A percentile compares a stretch with the other conserved stretches of the same genome.
Evolutionary conservation across 2,113 vertebrate genomes (phyloP).

Genomic region (Limnothrissa miodon): DNA sequence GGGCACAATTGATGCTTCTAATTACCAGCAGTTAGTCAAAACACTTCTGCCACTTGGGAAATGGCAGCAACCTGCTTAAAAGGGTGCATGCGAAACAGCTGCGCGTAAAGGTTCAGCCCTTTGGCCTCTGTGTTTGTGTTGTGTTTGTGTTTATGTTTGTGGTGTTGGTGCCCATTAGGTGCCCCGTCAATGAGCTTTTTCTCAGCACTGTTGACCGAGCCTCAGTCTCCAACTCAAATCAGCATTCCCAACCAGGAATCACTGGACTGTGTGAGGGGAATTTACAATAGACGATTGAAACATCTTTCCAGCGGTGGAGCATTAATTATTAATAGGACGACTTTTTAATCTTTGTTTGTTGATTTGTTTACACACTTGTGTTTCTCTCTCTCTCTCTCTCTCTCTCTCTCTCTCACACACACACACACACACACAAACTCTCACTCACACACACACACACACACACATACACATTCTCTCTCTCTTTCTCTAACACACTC

Average conservation of each 20-base stretch:
- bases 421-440: too few species aligned
- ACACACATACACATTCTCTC: background rate
- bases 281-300: background rate
- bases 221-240: background rate
- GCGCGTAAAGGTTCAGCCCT: background rate
- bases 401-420: background rate
- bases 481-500: background rate
- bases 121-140: background rate
- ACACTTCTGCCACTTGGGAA: background rate
- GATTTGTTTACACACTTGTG: background rate
- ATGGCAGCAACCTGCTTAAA: background rate
- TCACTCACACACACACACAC: too few species aligned
- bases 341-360: background rate
- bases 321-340: background rate
- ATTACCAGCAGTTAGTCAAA: conserved; percentile 8
- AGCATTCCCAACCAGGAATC: background rate
- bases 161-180: background rate
- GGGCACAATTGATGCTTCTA: conserved; percentile 13
- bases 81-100: background rate
- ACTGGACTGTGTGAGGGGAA: background rate
- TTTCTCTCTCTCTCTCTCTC: background rate
- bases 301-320: background rate
- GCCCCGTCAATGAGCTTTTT: background rate
- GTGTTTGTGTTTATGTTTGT: too few species aligned
- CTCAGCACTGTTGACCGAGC: background rate